Conservation (phyloP, 1,140 invertebrate genomes). For the Platorchestia sp. region DNA sequence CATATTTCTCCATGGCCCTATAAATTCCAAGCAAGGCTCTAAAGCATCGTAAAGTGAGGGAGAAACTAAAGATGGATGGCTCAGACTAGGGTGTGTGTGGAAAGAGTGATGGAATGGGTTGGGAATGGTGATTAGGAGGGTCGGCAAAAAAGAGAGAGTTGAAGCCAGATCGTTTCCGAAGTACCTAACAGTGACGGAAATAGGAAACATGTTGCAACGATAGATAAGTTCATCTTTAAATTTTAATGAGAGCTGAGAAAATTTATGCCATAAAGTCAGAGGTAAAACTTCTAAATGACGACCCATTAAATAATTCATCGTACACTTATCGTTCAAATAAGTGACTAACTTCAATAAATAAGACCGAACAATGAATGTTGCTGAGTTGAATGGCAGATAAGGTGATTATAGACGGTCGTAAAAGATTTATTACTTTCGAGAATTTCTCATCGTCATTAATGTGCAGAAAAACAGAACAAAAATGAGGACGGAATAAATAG, state of each 20-base stretch:
- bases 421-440: background rate
- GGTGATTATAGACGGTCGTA: background rate
- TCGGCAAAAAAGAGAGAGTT: background rate
- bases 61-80: background rate
- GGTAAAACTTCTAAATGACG: background rate
- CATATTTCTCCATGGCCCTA: constrained; percentile 20
- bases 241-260: background rate
- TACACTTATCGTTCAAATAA: background rate
- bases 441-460: background rate
- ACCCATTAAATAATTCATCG: background rate
- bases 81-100: constrained; percentile 5
- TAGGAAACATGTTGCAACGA: background rate
- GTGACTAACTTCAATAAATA: background rate
- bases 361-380: background rate
- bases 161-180: background rate
- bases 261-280: background rate
- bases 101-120: background rate
- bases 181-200: background rate
- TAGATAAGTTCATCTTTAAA: background rate
- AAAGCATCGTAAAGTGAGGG: constrained; percentile 6
- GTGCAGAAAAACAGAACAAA: background rate
- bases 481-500: background rate
- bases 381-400: background rate
- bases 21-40: constrained; percentile 1
- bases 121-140: background rate